Evolutionary conservation across 1,140 invertebrate species (phyloP).

Genomic region (Ceratina calcarata): DNA sequence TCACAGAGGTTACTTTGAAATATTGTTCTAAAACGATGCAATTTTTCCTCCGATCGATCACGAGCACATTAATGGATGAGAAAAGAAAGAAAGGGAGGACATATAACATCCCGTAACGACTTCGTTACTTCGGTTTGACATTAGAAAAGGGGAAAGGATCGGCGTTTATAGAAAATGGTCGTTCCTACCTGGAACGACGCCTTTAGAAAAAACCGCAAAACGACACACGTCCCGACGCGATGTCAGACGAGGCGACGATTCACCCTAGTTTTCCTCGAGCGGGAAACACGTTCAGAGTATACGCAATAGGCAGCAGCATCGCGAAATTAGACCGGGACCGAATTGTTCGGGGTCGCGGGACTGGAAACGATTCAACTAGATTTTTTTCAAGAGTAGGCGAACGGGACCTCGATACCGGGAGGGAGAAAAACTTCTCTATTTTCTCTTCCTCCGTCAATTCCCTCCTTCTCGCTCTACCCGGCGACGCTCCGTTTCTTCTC

Average conservation of each 20-base stretch:
- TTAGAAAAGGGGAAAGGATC: not conserved
- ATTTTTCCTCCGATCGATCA: not conserved
- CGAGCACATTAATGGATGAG: not conserved
- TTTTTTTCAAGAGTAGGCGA: slow-evolving; percentile 39
- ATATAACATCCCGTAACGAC: not conserved
- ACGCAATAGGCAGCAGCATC: not conserved
- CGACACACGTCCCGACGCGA: slow-evolving; percentile 3
- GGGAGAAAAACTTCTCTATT: slow-evolving; percentile 28
- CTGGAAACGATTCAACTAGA: slow-evolving; percentile 49
- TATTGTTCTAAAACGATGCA: not conserved
- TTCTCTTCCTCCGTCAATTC: slow-evolving; percentile 2
- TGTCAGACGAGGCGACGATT: not conserved
- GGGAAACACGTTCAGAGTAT: not conserved
- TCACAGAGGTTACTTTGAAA: not conserved
- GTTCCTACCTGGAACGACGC: not conserved
- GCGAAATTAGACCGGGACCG: slow-evolving; percentile 47
- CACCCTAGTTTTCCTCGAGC: slow-evolving; percentile 29
- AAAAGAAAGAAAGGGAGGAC: not conserved
- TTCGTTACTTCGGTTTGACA: not conserved
- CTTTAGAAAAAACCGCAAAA: slow-evolving; percentile 27
- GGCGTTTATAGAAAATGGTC: slow-evolving; percentile 3
- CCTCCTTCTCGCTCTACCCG: not conserved
- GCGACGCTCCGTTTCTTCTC: too few species aligned
- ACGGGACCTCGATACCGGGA: too few species aligned
- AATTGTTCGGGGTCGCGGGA: slow-evolving; percentile 46